A percentile compares a stretch with the other conserved stretches of the same genome.
These are phyloP conservation scores for Tyria jacobaeae DNA, from an alignment of 2,888 invertebrate genomes.

Conservation along the genomic window DNA sequence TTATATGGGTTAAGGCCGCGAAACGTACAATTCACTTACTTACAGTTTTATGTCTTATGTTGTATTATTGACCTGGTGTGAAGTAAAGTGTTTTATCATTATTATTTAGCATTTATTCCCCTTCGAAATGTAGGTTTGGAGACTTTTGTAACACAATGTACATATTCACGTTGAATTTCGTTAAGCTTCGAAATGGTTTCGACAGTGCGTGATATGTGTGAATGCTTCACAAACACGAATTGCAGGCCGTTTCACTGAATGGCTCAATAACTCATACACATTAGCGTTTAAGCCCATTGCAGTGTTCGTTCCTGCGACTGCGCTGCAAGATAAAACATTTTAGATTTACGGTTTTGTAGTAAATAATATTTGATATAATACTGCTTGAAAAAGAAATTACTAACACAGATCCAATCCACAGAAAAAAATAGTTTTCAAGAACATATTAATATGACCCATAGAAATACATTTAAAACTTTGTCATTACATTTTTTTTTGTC, in stretches of 20 bases:
- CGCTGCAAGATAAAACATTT: conserved; percentile 9
- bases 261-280: conserved; percentile 13
- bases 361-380: no score
- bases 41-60: no score
- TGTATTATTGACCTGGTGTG: no score
- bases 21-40: no score
- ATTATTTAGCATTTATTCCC: no score
- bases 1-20: no score
- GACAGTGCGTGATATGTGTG: not conserved
- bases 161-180: not conserved
- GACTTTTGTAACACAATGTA: not conserved
- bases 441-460: no score
- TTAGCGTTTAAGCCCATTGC: conserved; percentile 9
- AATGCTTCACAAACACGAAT: conserved; percentile 10
- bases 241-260: conserved; percentile 11
- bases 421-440: no score
- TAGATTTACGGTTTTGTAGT: not conserved
- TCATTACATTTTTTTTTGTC: no score
- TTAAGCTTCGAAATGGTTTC: not conserved
- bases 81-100: no score
- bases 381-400: not conserved
- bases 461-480: no score
- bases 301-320: conserved; percentile 9
- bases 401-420: not conserved
- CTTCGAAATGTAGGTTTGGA: no score